phyloP scores from a whole-genome alignment of 2,797 vertebrate genomes.

The Diceros bicornis region DNA sequence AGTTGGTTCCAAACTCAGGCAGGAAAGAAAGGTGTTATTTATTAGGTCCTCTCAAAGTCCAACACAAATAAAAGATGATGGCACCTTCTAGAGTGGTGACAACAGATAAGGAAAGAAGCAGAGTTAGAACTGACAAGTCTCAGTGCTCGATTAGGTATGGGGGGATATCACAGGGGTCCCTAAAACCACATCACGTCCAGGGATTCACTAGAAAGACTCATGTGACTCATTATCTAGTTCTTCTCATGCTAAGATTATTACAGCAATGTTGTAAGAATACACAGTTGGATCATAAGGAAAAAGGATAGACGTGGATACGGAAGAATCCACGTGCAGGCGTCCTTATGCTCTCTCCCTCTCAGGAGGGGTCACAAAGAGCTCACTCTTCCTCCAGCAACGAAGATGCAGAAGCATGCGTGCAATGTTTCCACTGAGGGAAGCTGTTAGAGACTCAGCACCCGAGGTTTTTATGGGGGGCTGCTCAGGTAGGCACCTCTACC shows the following conservation, averaged over 20 bases:
- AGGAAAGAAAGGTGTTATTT: not conserved
- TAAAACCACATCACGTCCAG: not conserved
- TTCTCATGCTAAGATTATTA: not conserved
- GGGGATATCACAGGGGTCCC: not conserved
- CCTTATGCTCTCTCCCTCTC: not conserved
- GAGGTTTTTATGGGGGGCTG: not conserved
- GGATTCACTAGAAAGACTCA: not conserved
- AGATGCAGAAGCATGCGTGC: not conserved
- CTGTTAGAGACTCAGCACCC: not conserved
- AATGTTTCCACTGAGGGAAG: not conserved
- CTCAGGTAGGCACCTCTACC: not conserved
- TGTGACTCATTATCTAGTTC: not conserved
- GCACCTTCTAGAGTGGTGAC: not conserved
- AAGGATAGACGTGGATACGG: not conserved
- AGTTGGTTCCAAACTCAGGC: not conserved
- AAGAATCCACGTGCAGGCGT: not conserved
- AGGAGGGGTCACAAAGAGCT: not conserved
- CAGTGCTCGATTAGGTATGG: not conserved
- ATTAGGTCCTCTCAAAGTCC: not conserved
- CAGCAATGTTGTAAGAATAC: not conserved
- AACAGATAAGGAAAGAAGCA: not conserved
- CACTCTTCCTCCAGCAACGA: not conserved
- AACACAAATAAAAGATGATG: slow-evolving; percentile 29
- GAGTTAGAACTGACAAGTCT: not conserved
- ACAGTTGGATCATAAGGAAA: not conserved